Conservation (phyloP, 1,140 invertebrate genomes). For the Papilio polyxenes region DNA sequence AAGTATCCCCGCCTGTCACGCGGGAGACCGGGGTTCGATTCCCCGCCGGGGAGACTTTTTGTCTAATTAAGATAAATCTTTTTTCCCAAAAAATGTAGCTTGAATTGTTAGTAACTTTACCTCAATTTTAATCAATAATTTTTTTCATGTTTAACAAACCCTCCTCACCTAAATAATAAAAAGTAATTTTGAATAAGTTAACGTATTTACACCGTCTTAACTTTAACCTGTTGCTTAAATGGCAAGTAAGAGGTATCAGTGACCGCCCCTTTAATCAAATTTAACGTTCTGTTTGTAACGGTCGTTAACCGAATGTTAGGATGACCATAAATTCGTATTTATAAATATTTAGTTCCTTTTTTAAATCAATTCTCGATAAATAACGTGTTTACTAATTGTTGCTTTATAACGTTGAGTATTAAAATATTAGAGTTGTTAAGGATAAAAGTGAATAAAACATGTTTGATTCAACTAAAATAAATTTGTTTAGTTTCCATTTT, state of each 20-base stretch:
- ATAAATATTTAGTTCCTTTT: neutral
- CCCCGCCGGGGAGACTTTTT: slow-evolving; percentile 50
- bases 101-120: neutral
- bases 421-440: no score
- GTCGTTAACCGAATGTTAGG: slow-evolving; percentile 19
- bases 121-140: neutral
- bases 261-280: slow-evolving; percentile 21
- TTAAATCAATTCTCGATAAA: no score
- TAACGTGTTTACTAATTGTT: no score
- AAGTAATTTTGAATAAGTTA: neutral
- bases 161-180: no score
- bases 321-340: neutral
- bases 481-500: no score
- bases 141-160: neutral
- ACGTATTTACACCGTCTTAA: neutral
- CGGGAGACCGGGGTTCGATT: slow-evolving; percentile 55
- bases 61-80: neutral
- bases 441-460: no score
- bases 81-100: neutral
- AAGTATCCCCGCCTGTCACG: slow-evolving; percentile 58
- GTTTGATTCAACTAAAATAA: no score
- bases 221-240: slow-evolving; percentile 30
- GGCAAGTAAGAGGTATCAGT: neutral
- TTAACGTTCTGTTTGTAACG: slow-evolving; percentile 11
- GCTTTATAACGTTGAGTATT: no score